These are phyloP conservation scores for Morpho achilles DNA, from an alignment of 2,888 invertebrate species.

Conservation along the genomic window DNA sequence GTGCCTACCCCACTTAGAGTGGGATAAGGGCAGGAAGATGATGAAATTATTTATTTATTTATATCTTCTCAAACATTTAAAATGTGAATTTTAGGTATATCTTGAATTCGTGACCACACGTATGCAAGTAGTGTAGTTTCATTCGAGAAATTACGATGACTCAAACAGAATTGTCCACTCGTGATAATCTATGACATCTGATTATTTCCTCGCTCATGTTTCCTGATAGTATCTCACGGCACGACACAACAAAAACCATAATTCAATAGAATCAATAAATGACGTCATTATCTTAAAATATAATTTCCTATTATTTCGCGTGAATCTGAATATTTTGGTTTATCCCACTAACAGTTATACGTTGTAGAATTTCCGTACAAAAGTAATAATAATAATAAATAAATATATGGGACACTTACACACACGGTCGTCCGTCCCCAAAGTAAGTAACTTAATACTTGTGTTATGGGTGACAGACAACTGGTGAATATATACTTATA, in stretches of 20 bases:
- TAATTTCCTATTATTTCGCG: constrained; percentile 1
- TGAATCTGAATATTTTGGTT: constrained; percentile 7
- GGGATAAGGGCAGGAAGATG: no score
- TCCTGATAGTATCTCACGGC: constrained; percentile 6
- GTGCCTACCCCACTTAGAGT: no score
- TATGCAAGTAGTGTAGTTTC: constrained; percentile 2
- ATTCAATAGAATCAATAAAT: constrained; percentile 3
- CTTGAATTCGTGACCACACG: constrained; percentile 4
- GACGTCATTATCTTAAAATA: constrained; percentile 7
- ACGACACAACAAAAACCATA: constrained; percentile 1
- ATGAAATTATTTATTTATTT: no score
- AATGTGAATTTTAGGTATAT: not conserved
- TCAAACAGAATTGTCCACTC: constrained; percentile 14
- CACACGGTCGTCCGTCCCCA: no score
- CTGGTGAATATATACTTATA: no score
- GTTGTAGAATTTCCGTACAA: no score
- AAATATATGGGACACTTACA: no score
- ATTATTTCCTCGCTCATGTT: constrained; percentile 10
- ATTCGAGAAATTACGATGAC: constrained; percentile 6
- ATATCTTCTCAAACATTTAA: no score
- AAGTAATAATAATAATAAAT: no score
- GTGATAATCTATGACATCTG: constrained; percentile 13
- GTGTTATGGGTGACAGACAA: no score
- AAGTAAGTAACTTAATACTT: no score
- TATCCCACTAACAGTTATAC: constrained; percentile 6